Evolutionary conservation across 2,797 vertebrate genomes (phyloP).

Genomic region (Synaphobranchus kaupii): DNA sequence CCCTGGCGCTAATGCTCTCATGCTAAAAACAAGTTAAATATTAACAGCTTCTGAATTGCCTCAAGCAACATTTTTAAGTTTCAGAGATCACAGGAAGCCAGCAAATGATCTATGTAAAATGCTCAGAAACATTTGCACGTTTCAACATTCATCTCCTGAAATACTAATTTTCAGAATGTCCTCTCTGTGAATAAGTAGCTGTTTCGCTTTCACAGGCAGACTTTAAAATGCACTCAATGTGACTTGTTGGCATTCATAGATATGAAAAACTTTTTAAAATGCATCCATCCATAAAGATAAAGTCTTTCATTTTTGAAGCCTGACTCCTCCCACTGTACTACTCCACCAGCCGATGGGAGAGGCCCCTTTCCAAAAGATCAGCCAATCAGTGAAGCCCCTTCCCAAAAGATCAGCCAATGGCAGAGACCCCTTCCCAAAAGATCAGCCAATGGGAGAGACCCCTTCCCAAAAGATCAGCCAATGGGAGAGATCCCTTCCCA

Average conservation of each 20-base stretch:
- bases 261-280: conserved; percentile 8
- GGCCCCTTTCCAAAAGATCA: conserved; percentile 40
- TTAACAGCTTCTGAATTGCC: conserved; percentile 75
- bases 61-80: conserved; percentile 59
- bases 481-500: too few relatives aligned
- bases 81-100: conserved; percentile 66
- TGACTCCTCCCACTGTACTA: background rate
- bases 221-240: conserved; percentile 35
- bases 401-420: conserved; percentile 38
- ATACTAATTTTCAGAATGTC: background rate
- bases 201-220: background rate
- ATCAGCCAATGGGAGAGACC: conserved; percentile 22
- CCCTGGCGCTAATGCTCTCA: conserved; percentile 54
- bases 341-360: background rate
- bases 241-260: conserved; percentile 25
- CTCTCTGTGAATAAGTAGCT: conserved; percentile 6
- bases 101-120: conserved; percentile 63
- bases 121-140: conserved; percentile 69
- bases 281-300: background rate
- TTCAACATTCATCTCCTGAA: conserved; percentile 35
- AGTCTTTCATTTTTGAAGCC: background rate
- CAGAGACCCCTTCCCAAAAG: conserved; percentile 22
- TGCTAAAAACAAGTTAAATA: conserved; percentile 68
- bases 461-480: conserved; percentile 41
- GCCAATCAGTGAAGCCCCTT: background rate